A percentile compares a stretch with the other conserved stretches of the same genome.
These are phyloP conservation scores for Drosophila sulfurigaster DNA, from an alignment of 1,140 invertebrate genomes.

Conservation along the genomic window DNA sequence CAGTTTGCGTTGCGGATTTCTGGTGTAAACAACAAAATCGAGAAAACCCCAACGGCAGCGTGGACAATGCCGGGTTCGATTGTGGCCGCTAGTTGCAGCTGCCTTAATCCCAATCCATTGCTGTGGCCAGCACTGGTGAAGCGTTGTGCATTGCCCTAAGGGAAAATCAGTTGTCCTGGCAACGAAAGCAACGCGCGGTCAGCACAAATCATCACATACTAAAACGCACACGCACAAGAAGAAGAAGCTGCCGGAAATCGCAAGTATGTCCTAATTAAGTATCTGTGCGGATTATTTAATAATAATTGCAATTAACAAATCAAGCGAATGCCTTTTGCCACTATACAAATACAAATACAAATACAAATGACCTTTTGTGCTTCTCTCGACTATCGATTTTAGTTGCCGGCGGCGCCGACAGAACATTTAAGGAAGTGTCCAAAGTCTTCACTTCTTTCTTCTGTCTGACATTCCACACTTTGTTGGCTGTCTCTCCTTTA, in stretches of 20 bases:
- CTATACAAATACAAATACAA: neutral
- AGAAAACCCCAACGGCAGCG: slow-evolving; percentile 1
- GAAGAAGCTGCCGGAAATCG: slow-evolving; percentile 18
- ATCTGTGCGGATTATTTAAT: slow-evolving; percentile 33
- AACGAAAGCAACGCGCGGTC: slow-evolving; percentile 5
- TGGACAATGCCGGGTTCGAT: slow-evolving; percentile 60
- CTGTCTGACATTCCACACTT: neutral
- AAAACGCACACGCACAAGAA: slow-evolving; percentile 1
- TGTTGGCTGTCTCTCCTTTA: neutral
- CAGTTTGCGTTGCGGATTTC: slow-evolving; percentile 62
- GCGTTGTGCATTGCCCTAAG: slow-evolving; percentile 44
- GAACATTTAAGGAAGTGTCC: slow-evolving; percentile 31
- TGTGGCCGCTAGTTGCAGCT: neutral
- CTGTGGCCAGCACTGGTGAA: neutral
- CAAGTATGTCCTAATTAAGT: slow-evolving; percentile 42
- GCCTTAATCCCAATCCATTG: slow-evolving; percentile 5
- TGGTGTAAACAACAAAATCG: slow-evolving; percentile 54
- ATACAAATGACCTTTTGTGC: slow-evolving; percentile 40
- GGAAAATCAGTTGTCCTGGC: slow-evolving; percentile 48
- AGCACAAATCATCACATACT: neutral
- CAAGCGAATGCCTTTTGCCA: neutral
- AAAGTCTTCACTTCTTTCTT: neutral
- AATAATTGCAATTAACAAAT: slow-evolving; percentile 32
- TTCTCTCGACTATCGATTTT: slow-evolving; percentile 64
- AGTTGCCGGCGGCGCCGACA: slow-evolving; percentile 47